Percentiles rank a stretch among this genome's conserved stretches.
Conservation (phyloP, 2,888 invertebrate genomes). For the Pemphredon lugubris region DNA sequence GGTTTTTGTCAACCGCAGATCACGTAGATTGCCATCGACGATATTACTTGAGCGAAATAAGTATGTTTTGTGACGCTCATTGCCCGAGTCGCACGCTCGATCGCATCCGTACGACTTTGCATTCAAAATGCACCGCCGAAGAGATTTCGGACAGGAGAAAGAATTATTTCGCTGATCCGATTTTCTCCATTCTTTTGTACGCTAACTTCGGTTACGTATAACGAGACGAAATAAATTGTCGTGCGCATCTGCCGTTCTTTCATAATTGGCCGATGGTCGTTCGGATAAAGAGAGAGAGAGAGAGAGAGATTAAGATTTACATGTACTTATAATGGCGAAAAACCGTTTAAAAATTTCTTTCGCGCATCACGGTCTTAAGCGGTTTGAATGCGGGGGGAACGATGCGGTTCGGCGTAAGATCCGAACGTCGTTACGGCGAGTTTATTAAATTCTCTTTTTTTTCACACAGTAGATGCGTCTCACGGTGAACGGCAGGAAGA, state of each 20-base stretch:
- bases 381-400: too few relatives aligned
- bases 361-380: too few relatives aligned
- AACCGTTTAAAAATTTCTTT: not conserved
- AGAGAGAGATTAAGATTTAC: too few relatives aligned
- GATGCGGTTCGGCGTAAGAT: too few relatives aligned
- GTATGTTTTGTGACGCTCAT: slow-evolving; percentile 34
- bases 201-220: slow-evolving; percentile 12
- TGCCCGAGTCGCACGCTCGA: slow-evolving; percentile 1
- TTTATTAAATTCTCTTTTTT: slow-evolving; percentile 18
- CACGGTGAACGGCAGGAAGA: slow-evolving; percentile 52
- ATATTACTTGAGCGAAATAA: slow-evolving; percentile 17
- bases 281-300: too few relatives aligned
- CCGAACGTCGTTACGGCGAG: too few relatives aligned
- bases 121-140: slow-evolving; percentile 20
- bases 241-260: slow-evolving; percentile 23
- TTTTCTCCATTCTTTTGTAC: slow-evolving; percentile 36
- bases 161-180: slow-evolving; percentile 52
- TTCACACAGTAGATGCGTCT: not conserved
- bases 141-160: slow-evolving; percentile 21
- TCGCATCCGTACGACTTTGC: slow-evolving; percentile 14
- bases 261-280: slow-evolving; percentile 6
- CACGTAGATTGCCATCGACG: slow-evolving; percentile 24
- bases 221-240: slow-evolving; percentile 20
- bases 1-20: slow-evolving; percentile 36
- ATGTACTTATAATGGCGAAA: too few relatives aligned